A percentile compares a stretch with the other conserved stretches of the same genome.
phyloP scores from a whole-genome alignment of 2,113 vertebrate genomes.

The Octodon degus region DNA sequence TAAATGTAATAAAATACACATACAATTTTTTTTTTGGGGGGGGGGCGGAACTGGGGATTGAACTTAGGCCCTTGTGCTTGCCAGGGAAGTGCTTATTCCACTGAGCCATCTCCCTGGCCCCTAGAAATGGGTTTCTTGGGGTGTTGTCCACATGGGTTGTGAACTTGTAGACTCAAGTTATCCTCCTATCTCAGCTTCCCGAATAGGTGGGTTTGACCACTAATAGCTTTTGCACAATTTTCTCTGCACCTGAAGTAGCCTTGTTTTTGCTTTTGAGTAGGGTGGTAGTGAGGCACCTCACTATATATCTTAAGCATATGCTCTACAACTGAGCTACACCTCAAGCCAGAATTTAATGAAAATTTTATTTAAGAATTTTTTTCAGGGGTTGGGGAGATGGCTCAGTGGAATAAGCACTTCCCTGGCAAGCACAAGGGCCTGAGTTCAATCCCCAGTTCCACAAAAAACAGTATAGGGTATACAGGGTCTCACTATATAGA shows the following conservation, averaged over 20 bases:
- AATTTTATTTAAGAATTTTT: background rate
- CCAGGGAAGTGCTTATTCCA: too few relatives aligned
- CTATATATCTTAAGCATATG: background rate
- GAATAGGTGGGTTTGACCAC: background rate
- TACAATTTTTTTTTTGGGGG: too few relatives aligned
- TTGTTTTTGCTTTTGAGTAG: background rate
- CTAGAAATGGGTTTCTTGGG: background rate
- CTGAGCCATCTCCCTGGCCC: too few relatives aligned
- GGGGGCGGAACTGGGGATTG: too few relatives aligned
- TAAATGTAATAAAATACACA: too few relatives aligned
- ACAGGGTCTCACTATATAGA: too few relatives aligned
- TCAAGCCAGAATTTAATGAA: background rate
- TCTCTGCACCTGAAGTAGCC: background rate
- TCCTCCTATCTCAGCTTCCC: background rate
- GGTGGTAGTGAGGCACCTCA: background rate
- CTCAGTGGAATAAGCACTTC: too few relatives aligned
- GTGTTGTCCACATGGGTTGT: background rate
- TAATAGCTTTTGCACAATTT: background rate
- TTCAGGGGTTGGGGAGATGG: too few relatives aligned
- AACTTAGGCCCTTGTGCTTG: too few relatives aligned
- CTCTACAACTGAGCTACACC: background rate
- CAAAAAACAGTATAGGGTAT: accelerated
- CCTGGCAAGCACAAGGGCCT: too few relatives aligned
- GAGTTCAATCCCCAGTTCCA: too few relatives aligned
- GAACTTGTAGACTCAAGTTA: background rate